Evolutionary conservation across 2,888 invertebrate genomes (phyloP).

Genomic region (Parnassius glacialis): DNA sequence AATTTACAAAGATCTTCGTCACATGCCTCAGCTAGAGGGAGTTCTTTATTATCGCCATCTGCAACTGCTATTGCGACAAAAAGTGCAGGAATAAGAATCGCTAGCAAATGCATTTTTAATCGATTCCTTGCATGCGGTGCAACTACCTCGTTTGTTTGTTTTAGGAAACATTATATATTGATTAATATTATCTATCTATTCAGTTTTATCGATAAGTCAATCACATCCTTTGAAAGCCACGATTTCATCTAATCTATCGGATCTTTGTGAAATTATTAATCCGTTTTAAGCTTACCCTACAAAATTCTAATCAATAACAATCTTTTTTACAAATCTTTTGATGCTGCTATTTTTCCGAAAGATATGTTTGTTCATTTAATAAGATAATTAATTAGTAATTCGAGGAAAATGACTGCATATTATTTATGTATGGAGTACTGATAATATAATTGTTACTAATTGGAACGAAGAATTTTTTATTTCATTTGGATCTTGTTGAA

Average conservation of each 20-base stretch:
- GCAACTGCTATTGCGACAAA: conserved; percentile 24
- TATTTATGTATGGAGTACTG: too few relatives aligned
- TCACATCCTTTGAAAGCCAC: conserved; percentile 7
- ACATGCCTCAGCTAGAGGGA: conserved; percentile 42
- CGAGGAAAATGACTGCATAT: too few relatives aligned
- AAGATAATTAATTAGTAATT: too few relatives aligned
- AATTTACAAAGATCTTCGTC: conserved; percentile 52
- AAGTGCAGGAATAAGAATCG: conserved; percentile 20
- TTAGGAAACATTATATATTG: conserved; percentile 14
- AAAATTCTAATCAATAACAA: not conserved
- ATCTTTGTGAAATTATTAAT: conserved; percentile 5
- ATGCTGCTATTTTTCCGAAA: conserved; percentile 3
- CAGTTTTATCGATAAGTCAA: conserved; percentile 18
- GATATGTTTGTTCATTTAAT: too few relatives aligned
- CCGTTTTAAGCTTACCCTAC: not conserved
- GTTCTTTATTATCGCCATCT: conserved; percentile 22
- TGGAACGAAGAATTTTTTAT: too few relatives aligned
- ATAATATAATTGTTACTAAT: too few relatives aligned
- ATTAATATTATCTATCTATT: conserved; percentile 10
- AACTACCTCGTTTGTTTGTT: not conserved
- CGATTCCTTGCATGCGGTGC: not conserved
- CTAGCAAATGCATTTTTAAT: conserved; percentile 27
- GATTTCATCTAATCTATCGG: conserved; percentile 16
- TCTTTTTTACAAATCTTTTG: not conserved
- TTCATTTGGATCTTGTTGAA: too few relatives aligned